phyloP scores from a whole-genome alignment of 2,888 invertebrate genomes.

The Lobophora halterata region DNA sequence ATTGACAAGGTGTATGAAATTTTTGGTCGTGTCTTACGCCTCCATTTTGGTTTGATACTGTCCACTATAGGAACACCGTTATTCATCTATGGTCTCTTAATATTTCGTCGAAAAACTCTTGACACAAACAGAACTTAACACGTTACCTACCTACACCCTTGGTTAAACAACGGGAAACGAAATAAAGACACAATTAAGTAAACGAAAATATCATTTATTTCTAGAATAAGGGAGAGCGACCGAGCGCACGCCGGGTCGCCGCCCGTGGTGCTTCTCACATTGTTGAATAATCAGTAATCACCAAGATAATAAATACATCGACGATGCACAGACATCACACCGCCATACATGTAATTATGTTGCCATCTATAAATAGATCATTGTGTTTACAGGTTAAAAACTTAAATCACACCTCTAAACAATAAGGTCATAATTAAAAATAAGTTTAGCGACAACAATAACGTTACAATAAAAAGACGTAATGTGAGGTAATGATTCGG shows the following conservation, averaged over 20 bases:
- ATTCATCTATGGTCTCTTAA: too few relatives aligned
- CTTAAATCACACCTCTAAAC: conserved; percentile 65
- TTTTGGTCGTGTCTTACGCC: too few relatives aligned
- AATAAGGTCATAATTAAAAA: conserved; percentile 61
- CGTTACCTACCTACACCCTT: too few relatives aligned
- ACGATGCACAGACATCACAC: conserved; percentile 57
- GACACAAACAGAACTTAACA: too few relatives aligned
- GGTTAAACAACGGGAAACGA: too few relatives aligned
- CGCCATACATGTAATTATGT: conserved; percentile 66
- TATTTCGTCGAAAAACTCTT: too few relatives aligned
- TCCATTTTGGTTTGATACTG: too few relatives aligned
- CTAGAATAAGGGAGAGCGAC: conserved; percentile 69
- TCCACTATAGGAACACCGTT: too few relatives aligned
- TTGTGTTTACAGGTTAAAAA: conserved; percentile 50
- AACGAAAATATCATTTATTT: conserved; percentile 81
- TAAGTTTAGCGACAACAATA: conserved; percentile 74
- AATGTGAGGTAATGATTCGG: conserved; percentile 75
- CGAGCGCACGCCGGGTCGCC: conserved; percentile 47
- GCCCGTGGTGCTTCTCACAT: conserved; percentile 70
- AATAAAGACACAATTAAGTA: conserved; percentile 65
- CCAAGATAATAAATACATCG: conserved; percentile 71
- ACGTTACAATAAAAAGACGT: conserved; percentile 62
- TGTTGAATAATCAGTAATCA: conserved; percentile 72
- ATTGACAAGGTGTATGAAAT: too few relatives aligned
- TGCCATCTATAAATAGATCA: conserved; percentile 66